Conservation (phyloP, 2,888 invertebrate species). For the Holacanthella duospinosa region DNA sequence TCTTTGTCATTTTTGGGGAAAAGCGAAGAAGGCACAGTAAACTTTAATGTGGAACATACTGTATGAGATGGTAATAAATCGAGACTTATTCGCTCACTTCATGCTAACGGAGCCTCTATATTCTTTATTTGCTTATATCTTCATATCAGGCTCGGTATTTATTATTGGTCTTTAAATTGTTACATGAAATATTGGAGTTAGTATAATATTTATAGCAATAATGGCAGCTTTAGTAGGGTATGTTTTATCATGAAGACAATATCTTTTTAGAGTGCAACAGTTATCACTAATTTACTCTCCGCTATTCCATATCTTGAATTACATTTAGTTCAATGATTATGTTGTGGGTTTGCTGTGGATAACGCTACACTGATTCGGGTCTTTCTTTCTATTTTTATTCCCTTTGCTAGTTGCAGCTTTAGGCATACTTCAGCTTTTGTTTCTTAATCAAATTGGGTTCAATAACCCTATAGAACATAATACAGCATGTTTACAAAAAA, state of each 20-base stretch:
- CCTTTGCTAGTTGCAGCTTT: conserved; percentile 56
- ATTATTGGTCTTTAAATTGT: conserved; percentile 44
- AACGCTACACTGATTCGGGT: conserved; percentile 67
- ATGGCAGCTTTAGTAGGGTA: conserved; percentile 66
- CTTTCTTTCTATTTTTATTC: conserved; percentile 60
- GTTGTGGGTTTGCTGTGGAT: conserved; percentile 64
- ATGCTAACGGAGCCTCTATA: conserved; percentile 60
- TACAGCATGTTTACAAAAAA: too few species aligned
- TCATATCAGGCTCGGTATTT: conserved; percentile 51
- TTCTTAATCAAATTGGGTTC: conserved; percentile 57
- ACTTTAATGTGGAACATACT: too few species aligned
- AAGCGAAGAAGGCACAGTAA: too few species aligned
- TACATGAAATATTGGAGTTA: conserved; percentile 56
- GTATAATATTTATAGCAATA: conserved; percentile 58
- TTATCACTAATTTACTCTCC: conserved; percentile 65
- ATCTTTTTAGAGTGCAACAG: conserved; percentile 68
- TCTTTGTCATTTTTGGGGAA: too few species aligned
- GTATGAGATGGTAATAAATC: not conserved
- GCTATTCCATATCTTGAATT: conserved; percentile 59
- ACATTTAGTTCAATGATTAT: conserved; percentile 57
- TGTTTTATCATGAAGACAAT: conserved; percentile 68
- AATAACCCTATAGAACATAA: conserved; percentile 58
- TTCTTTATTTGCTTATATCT: too few species aligned
- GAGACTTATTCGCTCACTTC: not conserved
- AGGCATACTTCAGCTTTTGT: conserved; percentile 54